These are phyloP conservation scores for Grammomys surdaster DNA, from an alignment of 2,113 vertebrate genomes.

Conservation along the genomic window DNA sequence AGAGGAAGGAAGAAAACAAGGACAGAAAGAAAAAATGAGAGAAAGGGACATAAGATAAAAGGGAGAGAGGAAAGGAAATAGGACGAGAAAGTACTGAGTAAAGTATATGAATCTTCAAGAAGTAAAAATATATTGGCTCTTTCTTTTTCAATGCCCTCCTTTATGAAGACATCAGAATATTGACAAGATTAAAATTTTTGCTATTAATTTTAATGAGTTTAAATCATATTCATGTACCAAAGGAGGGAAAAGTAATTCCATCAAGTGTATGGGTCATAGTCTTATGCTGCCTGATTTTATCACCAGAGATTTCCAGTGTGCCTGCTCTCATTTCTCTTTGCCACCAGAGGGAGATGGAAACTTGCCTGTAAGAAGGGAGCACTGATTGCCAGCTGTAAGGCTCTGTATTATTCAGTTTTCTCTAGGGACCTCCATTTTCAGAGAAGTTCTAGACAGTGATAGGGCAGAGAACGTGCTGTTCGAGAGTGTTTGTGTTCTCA, in stretches of 20 bases:
- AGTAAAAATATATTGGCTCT: background rate
- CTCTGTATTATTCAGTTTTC: background rate
- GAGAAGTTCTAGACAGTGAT: conserved; percentile 10
- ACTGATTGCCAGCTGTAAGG: background rate
- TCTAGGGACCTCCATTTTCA: conserved; percentile 3
- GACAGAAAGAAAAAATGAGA: background rate
- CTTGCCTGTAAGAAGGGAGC: background rate
- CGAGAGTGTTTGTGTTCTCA: background rate
- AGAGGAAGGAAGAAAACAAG: background rate
- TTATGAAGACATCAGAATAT: background rate
- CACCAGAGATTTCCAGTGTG: background rate
- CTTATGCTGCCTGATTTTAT: background rate
- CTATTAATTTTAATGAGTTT: background rate
- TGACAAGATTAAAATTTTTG: background rate
- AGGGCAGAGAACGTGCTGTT: background rate
- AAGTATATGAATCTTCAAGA: background rate
- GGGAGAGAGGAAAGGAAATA: background rate
- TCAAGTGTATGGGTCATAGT: background rate
- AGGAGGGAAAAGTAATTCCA: background rate
- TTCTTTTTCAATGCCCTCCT: background rate
- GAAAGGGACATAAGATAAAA: background rate
- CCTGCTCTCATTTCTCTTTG: background rate
- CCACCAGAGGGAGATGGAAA: conserved; percentile 52
- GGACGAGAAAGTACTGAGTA: no score
- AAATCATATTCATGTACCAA: background rate